Evolutionary conservation across 2,888 invertebrate genomes (phyloP), one percentile per base, ranked within the genome.

Genomic region (Dermolepida albohirtum): DNA sequence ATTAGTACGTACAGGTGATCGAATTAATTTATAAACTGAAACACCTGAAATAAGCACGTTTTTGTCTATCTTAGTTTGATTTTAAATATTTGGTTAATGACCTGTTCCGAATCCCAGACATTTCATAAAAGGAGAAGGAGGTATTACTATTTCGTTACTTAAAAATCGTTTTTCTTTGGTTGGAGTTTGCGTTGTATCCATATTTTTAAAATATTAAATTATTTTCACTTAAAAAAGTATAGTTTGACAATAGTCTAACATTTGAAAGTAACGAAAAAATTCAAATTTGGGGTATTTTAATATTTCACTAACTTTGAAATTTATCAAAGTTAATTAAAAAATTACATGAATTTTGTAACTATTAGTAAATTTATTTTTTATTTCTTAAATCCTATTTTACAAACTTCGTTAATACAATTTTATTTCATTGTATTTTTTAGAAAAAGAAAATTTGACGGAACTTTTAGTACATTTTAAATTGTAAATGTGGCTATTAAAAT

Each of bases 31-130:
- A 82, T 92, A 93, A 0, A 95, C 94, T 72, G 88, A 89, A 11
- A 94, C 90, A 64, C 94, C 92, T 92, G 51, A 64, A 67, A 51
- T 62, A 41, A 64, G 29, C 6, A 34, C 4, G 34, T 34, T 54
- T 69, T 12, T 80, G 76, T 50, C 59, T n/a, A 7, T 11, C 12
- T 40, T 47, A 55, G 39, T 29, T 39, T 66, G n/a, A 39, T 27
- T 34, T 57, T 14, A 44, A 22, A 39, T 54, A 59, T n/a, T 49
- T 12, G 8, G 7, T 34, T 34, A 40, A 50, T 29, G 80, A 90
- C 91, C 92, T 76, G 93, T 92, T 55, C 93, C 93, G 83, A 89
- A 91, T 68, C 93, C 93, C 66, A 93, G 87, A 75, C 88, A 86
- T 77, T 89, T 87, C 71, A 93, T 82, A 79, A 89, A 88, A 0